Conservation (phyloP, 2,888 invertebrate genomes). For the Phyllotreta cruciferae region DNA sequence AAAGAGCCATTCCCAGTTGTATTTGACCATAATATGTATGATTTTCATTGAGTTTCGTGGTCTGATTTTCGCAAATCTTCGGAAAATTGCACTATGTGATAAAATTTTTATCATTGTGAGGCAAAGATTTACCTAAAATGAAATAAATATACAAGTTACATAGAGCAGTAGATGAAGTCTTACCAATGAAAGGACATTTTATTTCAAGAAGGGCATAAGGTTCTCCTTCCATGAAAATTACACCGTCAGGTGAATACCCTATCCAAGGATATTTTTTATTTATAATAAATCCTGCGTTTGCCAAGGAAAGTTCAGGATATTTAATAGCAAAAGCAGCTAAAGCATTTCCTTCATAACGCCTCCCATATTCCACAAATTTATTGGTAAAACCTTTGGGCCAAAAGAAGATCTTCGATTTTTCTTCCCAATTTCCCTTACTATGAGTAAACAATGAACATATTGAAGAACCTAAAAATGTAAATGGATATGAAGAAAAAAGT, state of each 20-base stretch:
- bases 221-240: conserved; percentile 29
- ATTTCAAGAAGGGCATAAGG: conserved; percentile 32
- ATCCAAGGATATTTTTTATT: conserved; percentile 30
- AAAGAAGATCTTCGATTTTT: conserved; percentile 23
- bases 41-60: conserved; percentile 17
- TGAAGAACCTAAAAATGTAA: too few relatives aligned
- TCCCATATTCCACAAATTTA: conserved; percentile 27
- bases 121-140: conserved; percentile 12
- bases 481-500: background rate
- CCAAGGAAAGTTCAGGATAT: conserved; percentile 3
- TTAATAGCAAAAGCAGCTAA: background rate
- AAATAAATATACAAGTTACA: background rate
- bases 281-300: conserved; percentile 26
- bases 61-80: background rate
- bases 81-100: background rate
- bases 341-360: conserved; percentile 12
- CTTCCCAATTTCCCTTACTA: conserved; percentile 21
- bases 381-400: conserved; percentile 27
- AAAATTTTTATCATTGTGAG: background rate
- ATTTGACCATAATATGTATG: conserved; percentile 32
- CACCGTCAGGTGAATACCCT: conserved; percentile 31
- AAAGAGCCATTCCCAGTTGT: conserved; percentile 31
- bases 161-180: background rate
- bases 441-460: conserved; percentile 22
- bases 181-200: conserved; percentile 33